Conservation (phyloP, 2,888 invertebrate species). For the Eucera pruinosa region DNA sequence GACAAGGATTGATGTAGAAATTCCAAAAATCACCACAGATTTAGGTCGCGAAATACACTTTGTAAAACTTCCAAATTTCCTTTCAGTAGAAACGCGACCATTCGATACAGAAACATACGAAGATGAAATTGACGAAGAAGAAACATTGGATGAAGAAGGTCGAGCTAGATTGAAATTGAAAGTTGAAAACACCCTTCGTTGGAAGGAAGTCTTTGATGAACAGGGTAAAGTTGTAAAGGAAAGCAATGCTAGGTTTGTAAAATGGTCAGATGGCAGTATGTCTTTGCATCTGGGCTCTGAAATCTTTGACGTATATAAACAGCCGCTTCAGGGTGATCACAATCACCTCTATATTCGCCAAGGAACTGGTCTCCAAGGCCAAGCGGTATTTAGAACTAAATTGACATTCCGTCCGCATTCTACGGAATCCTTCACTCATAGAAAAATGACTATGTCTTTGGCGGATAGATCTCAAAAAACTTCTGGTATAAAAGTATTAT, state of each 20-base stretch:
- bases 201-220: slow-evolving; percentile 94
- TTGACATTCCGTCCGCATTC: slow-evolving; percentile 99
- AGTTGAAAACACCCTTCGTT: slow-evolving; percentile 99
- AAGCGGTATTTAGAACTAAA: slow-evolving; percentile 98
- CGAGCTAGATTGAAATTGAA: slow-evolving; percentile 95
- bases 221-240: slow-evolving; percentile 93
- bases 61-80: slow-evolving; percentile 98
- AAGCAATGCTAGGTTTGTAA: slow-evolving; percentile 97
- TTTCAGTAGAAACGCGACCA: slow-evolving; percentile 98
- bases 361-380: slow-evolving; percentile 98
- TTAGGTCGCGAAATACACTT: slow-evolving; percentile 97
- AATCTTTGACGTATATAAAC: slow-evolving; percentile 98
- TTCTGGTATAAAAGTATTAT: slow-evolving; percentile 97
- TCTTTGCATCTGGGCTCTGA: slow-evolving; percentile 98
- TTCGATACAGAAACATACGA: slow-evolving; percentile 98
- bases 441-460: slow-evolving; percentile 99
- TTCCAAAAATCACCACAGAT: slow-evolving; percentile 97
- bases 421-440: slow-evolving; percentile 99
- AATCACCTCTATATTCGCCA: slow-evolving; percentile 99
- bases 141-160: slow-evolving; percentile 98
- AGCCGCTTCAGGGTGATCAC: slow-evolving; percentile 96
- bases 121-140: slow-evolving; percentile 99
- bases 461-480: slow-evolving; percentile 98
- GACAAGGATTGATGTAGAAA: slow-evolving; percentile 98
- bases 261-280: slow-evolving; percentile 99